Base-by-base conservation (phyloP, 92 coral and sea anemone species). In the Muricea muricata region DNA sequence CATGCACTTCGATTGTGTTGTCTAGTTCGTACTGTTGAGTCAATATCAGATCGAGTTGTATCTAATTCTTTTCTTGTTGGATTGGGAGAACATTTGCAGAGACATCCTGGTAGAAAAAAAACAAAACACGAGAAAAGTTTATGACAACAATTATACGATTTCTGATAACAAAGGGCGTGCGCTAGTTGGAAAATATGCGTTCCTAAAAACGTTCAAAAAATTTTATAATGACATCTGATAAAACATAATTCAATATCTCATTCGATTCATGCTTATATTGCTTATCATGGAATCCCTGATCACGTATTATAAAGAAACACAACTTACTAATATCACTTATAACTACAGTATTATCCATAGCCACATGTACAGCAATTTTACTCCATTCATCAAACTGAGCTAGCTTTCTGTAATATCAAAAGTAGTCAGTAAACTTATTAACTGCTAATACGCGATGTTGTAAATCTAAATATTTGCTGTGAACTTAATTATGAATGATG, bases 341-440 rank as follows among this genome's bases (percentile, higher is more conserved):
- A 68, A 95, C 92, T 47, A 95, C 89, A 24, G 98, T 95, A 80
- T 95, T 95, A 76, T 95, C 98, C 98, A 95, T 95, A 40, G 98
- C 98, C 39, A 95, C 93, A 65, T 95, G 98, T 32, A 95, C 81
- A 87, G 90, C 94, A 61, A 95, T 72, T 1, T 93, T 90, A 75
- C 98, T 95, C 98, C 98, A 95, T 76, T 90, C 94, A 78, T 95
- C 98, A 93, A 95, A 95, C 17, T 86, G 73, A 6, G 96, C 87
- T 25, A 95, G 93, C 50, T 95, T 95, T 78, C 98, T 93, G 45
- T 17, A 54, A 71, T 14, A 68, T n/a, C n/a, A n/a, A n/a, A n/a
- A n/a, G n/a, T n/a, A n/a, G n/a, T n/a, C n/a, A n/a, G n/a, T n/a
- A n/a, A n/a, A n/a, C n/a, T n/a, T n/a, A n/a, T n/a, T n/a, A n/a